A percentile compares a stretch with the other conserved stretches of the same genome.
Conservation (phyloP, 2,113 vertebrate species). For the Brachyistius frenatus region DNA sequence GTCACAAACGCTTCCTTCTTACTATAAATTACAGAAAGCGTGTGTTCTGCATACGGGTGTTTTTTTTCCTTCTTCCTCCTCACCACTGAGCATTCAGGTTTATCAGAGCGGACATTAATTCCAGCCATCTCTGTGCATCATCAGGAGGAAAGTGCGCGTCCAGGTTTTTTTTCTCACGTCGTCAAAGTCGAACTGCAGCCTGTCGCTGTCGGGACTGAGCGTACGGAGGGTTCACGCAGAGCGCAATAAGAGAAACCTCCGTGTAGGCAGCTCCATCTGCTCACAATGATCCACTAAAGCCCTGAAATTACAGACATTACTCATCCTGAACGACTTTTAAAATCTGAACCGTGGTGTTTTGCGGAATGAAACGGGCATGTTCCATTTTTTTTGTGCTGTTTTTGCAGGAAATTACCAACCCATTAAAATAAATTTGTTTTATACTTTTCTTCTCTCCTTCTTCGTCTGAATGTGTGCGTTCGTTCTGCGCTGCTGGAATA, state of each 20-base stretch:
- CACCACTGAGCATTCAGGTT: background rate
- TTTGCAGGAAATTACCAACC: background rate
- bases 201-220: constrained; percentile 16
- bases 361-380: background rate
- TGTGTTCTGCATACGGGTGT: constrained; percentile 3
- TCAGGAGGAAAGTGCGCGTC: background rate
- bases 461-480: background rate
- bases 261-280: constrained; percentile 57
- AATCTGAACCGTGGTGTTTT: constrained; percentile 13
- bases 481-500: background rate
- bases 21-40: background rate
- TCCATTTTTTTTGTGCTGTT: background rate
- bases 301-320: constrained; percentile 39
- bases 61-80: background rate
- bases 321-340: constrained; percentile 15
- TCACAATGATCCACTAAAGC: constrained; percentile 17
- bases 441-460: background rate
- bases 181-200: constrained; percentile 34
- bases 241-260: constrained; percentile 29
- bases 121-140: background rate
- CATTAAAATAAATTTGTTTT: background rate
- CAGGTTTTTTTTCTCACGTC: constrained; percentile 32
- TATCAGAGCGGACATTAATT: constrained; percentile 7
- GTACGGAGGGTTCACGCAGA: constrained; percentile 14
- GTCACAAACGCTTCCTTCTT: too few relatives aligned